Base-by-base conservation (phyloP, 2,797 vertebrate species). In the Hypotaenidia philippensis region DNA sequence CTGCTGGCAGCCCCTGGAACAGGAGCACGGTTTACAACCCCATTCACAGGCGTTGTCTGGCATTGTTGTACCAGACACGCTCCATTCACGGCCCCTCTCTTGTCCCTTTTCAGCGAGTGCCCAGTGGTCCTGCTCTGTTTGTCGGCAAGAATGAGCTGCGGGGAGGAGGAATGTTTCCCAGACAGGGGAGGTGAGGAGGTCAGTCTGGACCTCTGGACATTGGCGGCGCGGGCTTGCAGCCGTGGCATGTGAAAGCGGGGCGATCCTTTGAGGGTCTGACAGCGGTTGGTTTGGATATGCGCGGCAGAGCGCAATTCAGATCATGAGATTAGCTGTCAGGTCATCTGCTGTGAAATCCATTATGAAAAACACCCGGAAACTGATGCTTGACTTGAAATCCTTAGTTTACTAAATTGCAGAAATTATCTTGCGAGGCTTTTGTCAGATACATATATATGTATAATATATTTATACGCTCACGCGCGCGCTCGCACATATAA, bases 341-440 rank as follows among this genome's bases (percentile, higher is more conserved):
- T 99, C 98, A 98, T 98, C 98, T 98, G 97, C 98, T 98, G 97
- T 98, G 97, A 98, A 99, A 98, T 98, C 98, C 98, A 98, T 99
- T 98, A 97, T 95, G 97, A 97, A 97, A 96, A 97, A 97, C 77
- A 90, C 94, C 76, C 88, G 5, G 97, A 97, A 97, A 97, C 96
- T 55, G 94, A 94, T 91, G 96, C 96, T 95, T 91, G 95, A 94
- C 94, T 98, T 89, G 90, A 95, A 95, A 95, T 97, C 92, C 86
- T 96, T 95, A 87, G 71, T 96, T 97, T 95, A 93, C 89, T 94
- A 97, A 98, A 98, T 96, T 97, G 96, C 96, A 97, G 97, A 97
- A 98, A 98, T 97, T 97, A 96, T 97, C 96, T 96, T 90, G 65
- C 32, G 10, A 96, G 94, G 95, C 94, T 93, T 96, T 97, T 97